Evolutionary conservation across 2,113 vertebrate genomes (phyloP), one percentile per base, ranked within the genome.

Genomic region (Conger conger): DNA sequence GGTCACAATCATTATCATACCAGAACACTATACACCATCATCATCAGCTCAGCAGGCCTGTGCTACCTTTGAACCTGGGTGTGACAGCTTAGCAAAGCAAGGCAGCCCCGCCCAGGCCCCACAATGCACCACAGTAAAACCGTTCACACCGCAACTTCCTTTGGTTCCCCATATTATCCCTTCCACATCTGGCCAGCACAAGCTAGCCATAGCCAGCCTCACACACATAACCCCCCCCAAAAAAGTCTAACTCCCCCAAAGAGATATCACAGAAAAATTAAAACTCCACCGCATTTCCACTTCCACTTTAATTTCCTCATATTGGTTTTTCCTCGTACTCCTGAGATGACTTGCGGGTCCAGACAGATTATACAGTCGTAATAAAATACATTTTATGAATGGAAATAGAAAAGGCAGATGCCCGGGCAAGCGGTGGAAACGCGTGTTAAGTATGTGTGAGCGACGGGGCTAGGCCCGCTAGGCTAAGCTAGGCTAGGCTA

Each of bases 31-130:
- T 13, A 50, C 45, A 50, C 45, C 7, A 13, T 88, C 60, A 77
- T 92, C 92, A 92, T 94, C 93, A 92, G 90, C 90, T 89, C 86
- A 86, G 78, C 36, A 33, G 7, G 82, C 27, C 91, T 91, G 94
- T 90, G 92, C 90, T 90, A 54, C 85, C 86, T 81, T 81, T 84
- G 85, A 86, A 86, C 88, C 82, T 76, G 45, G 38, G 37, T 50
- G 36, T 20, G n/a, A 40, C 36, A 30, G 37, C 57, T 79, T 81
- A 84, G 30, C 78, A 83, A 45, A 33, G 82, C 17, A 18, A 37
- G 11, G 6, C 38, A 11, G 37, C 45, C 73, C 30, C 85, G 63
- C 85, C 84, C 85, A 85, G 81, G 80, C 60, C 33, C 82, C 57
- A 84, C 83, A 83, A 37, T 81, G 84, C 85, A 86, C 68, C 87